phyloP scores from a whole-genome alignment of 2,888 invertebrate genomes.

The Cosmopolites sordidus region DNA sequence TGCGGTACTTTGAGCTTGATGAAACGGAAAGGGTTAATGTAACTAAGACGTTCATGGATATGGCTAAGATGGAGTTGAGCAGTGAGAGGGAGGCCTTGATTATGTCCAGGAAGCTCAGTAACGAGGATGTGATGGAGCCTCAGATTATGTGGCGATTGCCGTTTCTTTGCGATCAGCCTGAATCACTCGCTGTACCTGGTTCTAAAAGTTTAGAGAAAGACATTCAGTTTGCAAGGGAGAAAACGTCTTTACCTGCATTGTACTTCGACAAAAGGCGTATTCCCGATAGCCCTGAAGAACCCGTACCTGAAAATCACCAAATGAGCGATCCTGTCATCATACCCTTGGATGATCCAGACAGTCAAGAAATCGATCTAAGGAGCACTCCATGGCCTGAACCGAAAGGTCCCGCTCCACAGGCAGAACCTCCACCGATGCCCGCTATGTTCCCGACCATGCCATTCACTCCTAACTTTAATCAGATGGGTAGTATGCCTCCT shows the following conservation, averaged over 20 bases:
- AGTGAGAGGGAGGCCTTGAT: slow-evolving; percentile 81
- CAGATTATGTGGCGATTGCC: slow-evolving; percentile 73
- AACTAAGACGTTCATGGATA: slow-evolving; percentile 83
- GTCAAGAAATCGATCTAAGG: slow-evolving; percentile 76
- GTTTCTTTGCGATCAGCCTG: slow-evolving; percentile 62
- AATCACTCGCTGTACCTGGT: slow-evolving; percentile 64
- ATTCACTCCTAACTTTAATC: slow-evolving; percentile 44
- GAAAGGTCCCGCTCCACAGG: slow-evolving; percentile 58
- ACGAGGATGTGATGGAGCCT: slow-evolving; percentile 78
- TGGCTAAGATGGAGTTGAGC: slow-evolving; percentile 85
- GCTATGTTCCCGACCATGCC: slow-evolving; percentile 53
- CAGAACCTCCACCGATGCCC: slow-evolving; percentile 43
- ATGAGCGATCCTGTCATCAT: slow-evolving; percentile 76
- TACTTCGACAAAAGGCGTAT: slow-evolving; percentile 79
- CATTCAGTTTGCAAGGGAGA: slow-evolving; percentile 82
- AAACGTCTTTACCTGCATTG: slow-evolving; percentile 74
- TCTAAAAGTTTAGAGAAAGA: slow-evolving; percentile 81
- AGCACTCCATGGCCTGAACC: slow-evolving; percentile 81
- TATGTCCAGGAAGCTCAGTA: slow-evolving; percentile 69
- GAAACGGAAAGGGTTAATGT: slow-evolving; percentile 96
- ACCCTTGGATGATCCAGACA: slow-evolving; percentile 85
- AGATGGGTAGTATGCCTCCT: slow-evolving; percentile 48
- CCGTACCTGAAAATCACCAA: slow-evolving; percentile 75
- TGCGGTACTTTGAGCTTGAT: slow-evolving; percentile 90
- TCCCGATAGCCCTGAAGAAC: slow-evolving; percentile 83